phyloP scores from a whole-genome alignment of 2,888 invertebrate genomes.

The Diplolepis rosae region DNA sequence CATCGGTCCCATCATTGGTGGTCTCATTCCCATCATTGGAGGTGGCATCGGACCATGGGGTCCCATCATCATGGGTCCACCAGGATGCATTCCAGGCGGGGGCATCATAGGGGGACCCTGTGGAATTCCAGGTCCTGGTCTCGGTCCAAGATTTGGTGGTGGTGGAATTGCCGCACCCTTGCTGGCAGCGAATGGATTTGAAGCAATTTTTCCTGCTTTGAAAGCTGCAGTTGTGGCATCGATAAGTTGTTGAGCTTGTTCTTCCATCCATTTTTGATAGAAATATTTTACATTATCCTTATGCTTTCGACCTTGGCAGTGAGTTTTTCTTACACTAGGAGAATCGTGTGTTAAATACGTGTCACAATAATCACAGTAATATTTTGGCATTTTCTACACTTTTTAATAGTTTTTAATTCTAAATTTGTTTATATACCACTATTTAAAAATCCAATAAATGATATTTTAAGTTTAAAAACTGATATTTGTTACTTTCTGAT shows the following conservation, averaged over 20 bases:
- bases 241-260: slow-evolving; percentile 98
- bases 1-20: slow-evolving; percentile 87
- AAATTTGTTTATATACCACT: no score
- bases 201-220: slow-evolving; percentile 96
- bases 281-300: slow-evolving; percentile 99
- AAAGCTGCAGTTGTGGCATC: slow-evolving; percentile 99
- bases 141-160: slow-evolving; percentile 76
- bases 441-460: no score
- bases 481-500: background rate
- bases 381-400: slow-evolving; percentile 85
- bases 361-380: slow-evolving; percentile 99
- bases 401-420: no score
- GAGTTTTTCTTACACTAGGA: slow-evolving; percentile 99
- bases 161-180: slow-evolving; percentile 88
- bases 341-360: slow-evolving; percentile 99
- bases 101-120: slow-evolving; percentile 78
- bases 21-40: slow-evolving; percentile 85
- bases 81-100: slow-evolving; percentile 75
- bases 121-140: slow-evolving; percentile 69
- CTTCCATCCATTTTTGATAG: slow-evolving; percentile 99
- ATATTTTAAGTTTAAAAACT: no score
- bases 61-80: slow-evolving; percentile 75
- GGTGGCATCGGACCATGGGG: slow-evolving; percentile 81
- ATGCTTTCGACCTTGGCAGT: slow-evolving; percentile 99
- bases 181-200: slow-evolving; percentile 89